Evolutionary conservation across 2,797 vertebrate genomes (phyloP).

Genomic region (Enteromius fasciolatus): DNA sequence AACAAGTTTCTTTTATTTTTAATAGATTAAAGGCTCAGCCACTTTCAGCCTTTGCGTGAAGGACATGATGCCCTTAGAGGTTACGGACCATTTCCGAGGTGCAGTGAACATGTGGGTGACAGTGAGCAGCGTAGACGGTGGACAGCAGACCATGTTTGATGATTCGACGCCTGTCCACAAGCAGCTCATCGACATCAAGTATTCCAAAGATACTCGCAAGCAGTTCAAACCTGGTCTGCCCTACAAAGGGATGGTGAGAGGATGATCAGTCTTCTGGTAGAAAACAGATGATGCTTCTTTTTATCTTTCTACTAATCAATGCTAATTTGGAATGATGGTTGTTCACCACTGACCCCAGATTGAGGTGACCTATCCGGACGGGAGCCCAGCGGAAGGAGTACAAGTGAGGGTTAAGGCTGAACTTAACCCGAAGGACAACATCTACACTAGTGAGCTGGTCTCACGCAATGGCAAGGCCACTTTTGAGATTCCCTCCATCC

Average conservation of each 20-base stretch:
- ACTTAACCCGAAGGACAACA: slow-evolving; percentile 88
- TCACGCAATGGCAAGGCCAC: slow-evolving; percentile 83
- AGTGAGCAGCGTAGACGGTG: slow-evolving; percentile 83
- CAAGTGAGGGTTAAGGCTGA: slow-evolving; percentile 89
- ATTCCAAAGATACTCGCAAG: slow-evolving; percentile 90
- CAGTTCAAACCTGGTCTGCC: slow-evolving; percentile 94
- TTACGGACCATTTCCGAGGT: slow-evolving; percentile 92
- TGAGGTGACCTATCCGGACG: slow-evolving; percentile 90
- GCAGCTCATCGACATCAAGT: slow-evolving; percentile 92
- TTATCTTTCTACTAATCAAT: not conserved
- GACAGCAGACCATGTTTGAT: slow-evolving; percentile 87
- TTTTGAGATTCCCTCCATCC: slow-evolving; percentile 94
- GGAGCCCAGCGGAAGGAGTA: slow-evolving; percentile 88
- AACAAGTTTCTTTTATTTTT: slow-evolving; percentile 25
- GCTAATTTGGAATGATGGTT: slow-evolving; percentile 25
- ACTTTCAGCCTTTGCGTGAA: slow-evolving; percentile 87
- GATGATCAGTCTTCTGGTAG: slow-evolving; percentile 11
- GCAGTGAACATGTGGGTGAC: slow-evolving; percentile 89
- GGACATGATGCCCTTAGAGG: slow-evolving; percentile 90
- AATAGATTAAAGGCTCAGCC: slow-evolving; percentile 86
- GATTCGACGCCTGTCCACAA: slow-evolving; percentile 91
- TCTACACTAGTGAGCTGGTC: slow-evolving; percentile 86
- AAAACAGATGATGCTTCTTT: not conserved
- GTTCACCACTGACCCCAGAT: slow-evolving; percentile 75
- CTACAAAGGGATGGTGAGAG: slow-evolving; percentile 89